Percentiles rank a stretch among this genome's conserved stretches.
Conservation (phyloP, 2,888 invertebrate species). For the Drosophila crucigera region DNA sequence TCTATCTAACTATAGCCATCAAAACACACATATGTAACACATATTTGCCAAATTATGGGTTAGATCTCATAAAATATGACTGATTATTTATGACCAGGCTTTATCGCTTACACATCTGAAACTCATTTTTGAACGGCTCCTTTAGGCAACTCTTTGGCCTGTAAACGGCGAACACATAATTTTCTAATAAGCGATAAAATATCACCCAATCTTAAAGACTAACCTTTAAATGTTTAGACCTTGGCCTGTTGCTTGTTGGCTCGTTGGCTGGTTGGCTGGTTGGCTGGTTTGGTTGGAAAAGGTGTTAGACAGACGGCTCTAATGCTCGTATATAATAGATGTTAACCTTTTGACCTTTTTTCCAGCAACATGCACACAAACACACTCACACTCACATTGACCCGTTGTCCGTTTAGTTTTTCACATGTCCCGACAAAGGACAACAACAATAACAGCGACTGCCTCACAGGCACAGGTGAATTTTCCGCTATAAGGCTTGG, state of each 20-base stretch:
- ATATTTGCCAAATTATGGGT: conserved; percentile 67
- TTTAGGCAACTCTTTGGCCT: conserved; percentile 26
- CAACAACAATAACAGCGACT: conserved; percentile 38
- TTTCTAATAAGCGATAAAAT: conserved; percentile 81
- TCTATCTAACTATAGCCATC: conserved; percentile 17
- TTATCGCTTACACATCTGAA: conserved; percentile 38
- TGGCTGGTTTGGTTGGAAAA: conserved; percentile 35
- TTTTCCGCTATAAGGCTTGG: conserved; percentile 30
- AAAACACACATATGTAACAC: conserved; percentile 27
- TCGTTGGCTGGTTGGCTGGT: conserved; percentile 11
- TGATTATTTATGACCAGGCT: conserved; percentile 56
- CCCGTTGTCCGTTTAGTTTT: conserved; percentile 46
- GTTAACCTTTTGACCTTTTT: conserved; percentile 69
- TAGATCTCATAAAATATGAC: conserved; percentile 21
- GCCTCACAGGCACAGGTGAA: conserved; percentile 78
- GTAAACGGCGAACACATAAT: conserved; percentile 51
- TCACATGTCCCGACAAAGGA: conserved; percentile 69
- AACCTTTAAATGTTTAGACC: conserved; percentile 23
- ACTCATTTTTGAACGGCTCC: conserved; percentile 16
- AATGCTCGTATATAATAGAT: conserved; percentile 44
- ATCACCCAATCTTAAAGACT: conserved; percentile 48
- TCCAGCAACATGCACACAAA: conserved; percentile 20
- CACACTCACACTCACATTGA: conserved; percentile 33
- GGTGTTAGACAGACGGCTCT: conserved; percentile 58
- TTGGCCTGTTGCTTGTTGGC: conserved; percentile 11